Conservation (phyloP, 2,113 vertebrate genomes). For the Entelurus aequoreus region DNA sequence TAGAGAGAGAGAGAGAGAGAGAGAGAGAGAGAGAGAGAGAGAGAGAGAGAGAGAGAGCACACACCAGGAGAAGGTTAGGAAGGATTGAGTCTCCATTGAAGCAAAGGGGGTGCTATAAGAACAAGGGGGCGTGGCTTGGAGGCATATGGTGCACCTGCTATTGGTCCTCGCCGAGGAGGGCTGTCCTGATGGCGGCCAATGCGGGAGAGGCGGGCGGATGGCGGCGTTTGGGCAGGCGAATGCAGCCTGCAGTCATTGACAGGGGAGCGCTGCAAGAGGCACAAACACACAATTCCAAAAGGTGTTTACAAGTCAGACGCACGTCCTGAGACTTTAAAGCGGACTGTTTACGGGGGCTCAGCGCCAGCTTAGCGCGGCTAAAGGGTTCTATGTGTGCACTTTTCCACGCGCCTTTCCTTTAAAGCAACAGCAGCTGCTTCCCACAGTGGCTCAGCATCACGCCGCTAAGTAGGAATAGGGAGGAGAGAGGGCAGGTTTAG, state of each 20-base stretch:
- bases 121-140: conserved; percentile 63
- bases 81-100: conserved; percentile 77
- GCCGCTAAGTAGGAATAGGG: background rate
- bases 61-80: conserved; percentile 62
- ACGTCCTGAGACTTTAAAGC: conserved; percentile 23
- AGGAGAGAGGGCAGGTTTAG: conserved; percentile 9
- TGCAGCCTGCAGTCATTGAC: conserved; percentile 48
- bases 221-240: conserved; percentile 36
- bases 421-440: conserved; percentile 48
- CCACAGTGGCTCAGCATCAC: conserved; percentile 31
- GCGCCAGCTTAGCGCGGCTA: conserved; percentile 45
- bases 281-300: conserved; percentile 1
- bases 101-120: conserved; percentile 79
- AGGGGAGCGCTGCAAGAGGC: conserved; percentile 33
- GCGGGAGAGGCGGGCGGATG: background rate
- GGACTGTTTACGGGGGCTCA: conserved; percentile 53
- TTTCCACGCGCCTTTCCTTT: conserved; percentile 34
- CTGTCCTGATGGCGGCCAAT: conserved; percentile 72
- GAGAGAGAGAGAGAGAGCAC: conserved; percentile 44
- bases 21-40: conserved; percentile 25
- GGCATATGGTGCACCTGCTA: conserved; percentile 65
- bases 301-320: conserved; percentile 14
- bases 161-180: conserved; percentile 72
- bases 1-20: background rate
- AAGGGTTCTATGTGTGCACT: conserved; percentile 45